Evolutionary conservation across 2,888 invertebrate genomes (phyloP), one percentile per base, ranked within the genome.

Genomic region (Drosophila siamana): DNA sequence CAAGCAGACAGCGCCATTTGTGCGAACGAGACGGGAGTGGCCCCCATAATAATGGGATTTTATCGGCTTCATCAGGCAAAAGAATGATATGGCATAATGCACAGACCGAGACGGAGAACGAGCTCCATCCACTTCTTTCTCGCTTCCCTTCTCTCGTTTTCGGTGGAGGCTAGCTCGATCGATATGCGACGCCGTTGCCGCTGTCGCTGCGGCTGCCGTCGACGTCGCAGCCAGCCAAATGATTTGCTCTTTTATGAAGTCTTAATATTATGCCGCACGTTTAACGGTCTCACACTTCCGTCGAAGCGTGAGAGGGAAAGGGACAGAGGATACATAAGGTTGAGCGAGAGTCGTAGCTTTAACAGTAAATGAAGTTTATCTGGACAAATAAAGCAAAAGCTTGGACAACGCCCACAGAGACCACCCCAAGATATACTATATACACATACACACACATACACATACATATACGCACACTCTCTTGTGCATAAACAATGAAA

Each of bases 1-100:
- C 89, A 90, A 86, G 80, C 69, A 80, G 61, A 13, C n/a, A 33
- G 47, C 47, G 55, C 61, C 62, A 56, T 60, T 61, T 68, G 91
- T 76, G 89, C 77, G 86, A 91, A 70, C 76, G 87, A 83, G 88
- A 91, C 71, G 74, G 74, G 80, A 73, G 80, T 86, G 79, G 78
- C 90, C 90, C 91, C 90, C 91, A 91, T 91, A 92, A 91, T 91
- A 92, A 91, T 91, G 88, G 90, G 91, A 91, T 91, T 92, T 91
- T 91, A 91, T 91, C 91, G 90, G 90, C 88, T 91, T 91, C 90
- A 91, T 91, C 92, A 75, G 78, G 75, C 78, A 73, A 50, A 91
- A 91, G 90, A 81, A 91, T 90, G 91, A 90, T 90, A 91, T 91
- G 89, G 90, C 89, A 91, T 91, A 86, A 91, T 90, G 91, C 83